Evolutionary conservation across 2,888 invertebrate genomes (phyloP).

Genomic region (Clanis bilineata): DNA sequence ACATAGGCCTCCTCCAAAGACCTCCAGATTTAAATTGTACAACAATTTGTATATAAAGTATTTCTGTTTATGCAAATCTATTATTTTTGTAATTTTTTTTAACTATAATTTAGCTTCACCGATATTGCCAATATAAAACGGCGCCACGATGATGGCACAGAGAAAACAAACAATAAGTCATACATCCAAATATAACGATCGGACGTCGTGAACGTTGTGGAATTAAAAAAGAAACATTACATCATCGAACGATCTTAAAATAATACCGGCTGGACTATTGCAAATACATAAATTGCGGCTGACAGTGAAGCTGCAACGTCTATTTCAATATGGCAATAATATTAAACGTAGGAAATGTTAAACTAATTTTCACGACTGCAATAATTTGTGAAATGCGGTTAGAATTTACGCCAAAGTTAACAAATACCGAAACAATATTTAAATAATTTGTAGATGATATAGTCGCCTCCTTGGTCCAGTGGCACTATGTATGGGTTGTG

Average conservation of each 20-base stretch:
- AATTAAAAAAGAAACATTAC: constrained; percentile 37
- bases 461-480: too few species aligned
- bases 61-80: too few species aligned
- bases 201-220: constrained; percentile 29
- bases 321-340: constrained; percentile 7
- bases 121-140: constrained; percentile 24
- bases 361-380: background rate
- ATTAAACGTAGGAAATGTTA: background rate
- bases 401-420: too few species aligned
- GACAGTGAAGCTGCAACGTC: constrained; percentile 20
- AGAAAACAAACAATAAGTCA: constrained; percentile 32
- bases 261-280: constrained; percentile 38
- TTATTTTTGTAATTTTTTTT: too few species aligned
- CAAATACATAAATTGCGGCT: constrained; percentile 34
- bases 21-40: too few species aligned
- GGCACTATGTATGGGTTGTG: too few species aligned
- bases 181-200: constrained; percentile 34
- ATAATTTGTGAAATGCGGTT: background rate
- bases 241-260: constrained; percentile 38
- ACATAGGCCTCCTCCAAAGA: too few species aligned
- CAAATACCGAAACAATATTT: too few species aligned
- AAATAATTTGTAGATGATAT: too few species aligned
- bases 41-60: too few species aligned
- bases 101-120: too few species aligned
- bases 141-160: constrained; percentile 18